Percentiles rank a stretch among this genome's conserved stretches.
phyloP scores from a whole-genome alignment of 2,113 vertebrate genomes.

The Ploceus nigricollis region DNA sequence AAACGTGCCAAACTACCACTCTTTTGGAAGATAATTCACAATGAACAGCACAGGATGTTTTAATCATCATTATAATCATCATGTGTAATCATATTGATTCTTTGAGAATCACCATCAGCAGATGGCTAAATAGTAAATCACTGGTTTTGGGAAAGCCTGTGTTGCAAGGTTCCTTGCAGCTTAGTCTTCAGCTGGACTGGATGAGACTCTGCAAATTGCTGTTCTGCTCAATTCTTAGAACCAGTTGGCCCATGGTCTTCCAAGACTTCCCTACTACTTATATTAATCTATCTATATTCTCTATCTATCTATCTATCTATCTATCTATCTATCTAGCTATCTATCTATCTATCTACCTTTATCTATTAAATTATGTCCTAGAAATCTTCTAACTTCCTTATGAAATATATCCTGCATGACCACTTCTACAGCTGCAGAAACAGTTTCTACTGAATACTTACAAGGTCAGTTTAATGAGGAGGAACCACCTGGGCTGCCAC shows the following conservation, averaged over 20 bases:
- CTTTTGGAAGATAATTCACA: not conserved
- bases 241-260: fast-evolving
- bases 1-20: not conserved
- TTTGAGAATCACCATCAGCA: not conserved
- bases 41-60: not conserved
- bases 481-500: not conserved
- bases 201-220: not conserved
- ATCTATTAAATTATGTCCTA: not conserved
- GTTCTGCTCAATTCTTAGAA: not conserved
- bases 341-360: no score
- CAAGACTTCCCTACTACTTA: not conserved
- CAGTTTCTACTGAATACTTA: not conserved
- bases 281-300: not conserved
- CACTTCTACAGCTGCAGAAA: not conserved
- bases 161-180: not conserved
- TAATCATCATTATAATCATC: not conserved
- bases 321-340: no score
- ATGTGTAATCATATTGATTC: not conserved
- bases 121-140: not conserved
- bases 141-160: not conserved
- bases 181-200: not conserved
- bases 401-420: not conserved
- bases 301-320: no score
- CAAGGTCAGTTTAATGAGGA: not conserved
- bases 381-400: not conserved